A percentile compares a stretch with the other conserved stretches of the same genome.
Evolutionary conservation across 2,888 invertebrate genomes (phyloP).

Genomic region (Pogonocherus hispidulus): DNA sequence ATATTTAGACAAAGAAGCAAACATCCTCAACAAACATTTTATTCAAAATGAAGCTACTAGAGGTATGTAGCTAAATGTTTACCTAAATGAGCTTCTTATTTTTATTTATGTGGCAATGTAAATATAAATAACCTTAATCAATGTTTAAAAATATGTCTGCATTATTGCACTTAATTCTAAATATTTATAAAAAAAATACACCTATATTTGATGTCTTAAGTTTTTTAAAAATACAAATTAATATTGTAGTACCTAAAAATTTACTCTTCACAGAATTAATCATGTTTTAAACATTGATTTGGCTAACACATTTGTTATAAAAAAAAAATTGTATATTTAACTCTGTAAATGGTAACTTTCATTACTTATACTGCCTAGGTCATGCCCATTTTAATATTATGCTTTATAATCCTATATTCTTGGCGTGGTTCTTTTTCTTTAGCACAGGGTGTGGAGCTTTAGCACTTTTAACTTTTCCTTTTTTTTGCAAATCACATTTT

Average conservation of each 20-base stretch:
- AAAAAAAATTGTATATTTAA: slow-evolving; percentile 20
- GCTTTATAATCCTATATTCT: slow-evolving; percentile 40
- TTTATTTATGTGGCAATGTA: slow-evolving; percentile 35
- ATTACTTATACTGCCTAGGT: slow-evolving; percentile 50
- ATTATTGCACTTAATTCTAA: no score
- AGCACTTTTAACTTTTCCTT: slow-evolving; percentile 35
- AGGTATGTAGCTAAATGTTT: slow-evolving; percentile 42
- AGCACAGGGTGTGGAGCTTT: slow-evolving; percentile 45
- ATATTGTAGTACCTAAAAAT: no score
- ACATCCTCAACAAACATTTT: slow-evolving; percentile 45
- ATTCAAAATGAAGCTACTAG: slow-evolving; percentile 42
- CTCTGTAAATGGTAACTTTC: slow-evolving; percentile 22
- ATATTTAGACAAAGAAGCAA: slow-evolving; percentile 49
- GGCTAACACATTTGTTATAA: slow-evolving; percentile 15
- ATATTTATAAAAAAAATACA: no score
- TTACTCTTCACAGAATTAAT: no score
- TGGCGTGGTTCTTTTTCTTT: slow-evolving; percentile 40
- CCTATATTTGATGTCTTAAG: no score
- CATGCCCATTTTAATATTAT: slow-evolving; percentile 66
- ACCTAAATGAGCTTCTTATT: slow-evolving; percentile 32
- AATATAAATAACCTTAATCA: no score
- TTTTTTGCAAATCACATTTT: slow-evolving; percentile 49
- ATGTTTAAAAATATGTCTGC: slow-evolving; percentile 26
- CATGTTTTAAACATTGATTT: slow-evolving; percentile 10
- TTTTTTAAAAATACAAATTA: no score